Evolutionary conservation across 2,113 vertebrate genomes (phyloP).

Genomic region (Forbesichthys papilliferus): DNA sequence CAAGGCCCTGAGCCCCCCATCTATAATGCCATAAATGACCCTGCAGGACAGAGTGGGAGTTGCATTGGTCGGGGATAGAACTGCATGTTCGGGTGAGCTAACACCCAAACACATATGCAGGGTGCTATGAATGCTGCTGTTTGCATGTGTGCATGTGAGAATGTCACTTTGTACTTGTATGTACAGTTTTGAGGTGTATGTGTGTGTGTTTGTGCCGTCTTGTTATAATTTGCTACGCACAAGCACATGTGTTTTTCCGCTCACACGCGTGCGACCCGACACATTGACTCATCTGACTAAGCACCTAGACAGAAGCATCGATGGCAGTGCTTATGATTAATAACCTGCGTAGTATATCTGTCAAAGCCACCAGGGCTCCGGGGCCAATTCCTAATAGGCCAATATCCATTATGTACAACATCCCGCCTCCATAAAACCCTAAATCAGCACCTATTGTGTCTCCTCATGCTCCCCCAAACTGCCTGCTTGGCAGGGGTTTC

Average conservation of each 20-base stretch:
- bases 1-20: constrained; percentile 50
- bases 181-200: constrained; percentile 14
- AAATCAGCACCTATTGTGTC: constrained; percentile 47
- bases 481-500: too few species aligned
- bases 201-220: neutral
- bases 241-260: neutral
- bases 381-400: constrained; percentile 24
- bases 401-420: constrained; percentile 62
- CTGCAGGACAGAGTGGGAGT: constrained; percentile 42
- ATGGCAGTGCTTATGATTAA: constrained; percentile 67
- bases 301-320: constrained; percentile 61
- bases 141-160: neutral
- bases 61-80: constrained; percentile 8
- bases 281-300: constrained; percentile 46
- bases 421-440: constrained; percentile 54
- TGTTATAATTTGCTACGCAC: neutral
- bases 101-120: neutral
- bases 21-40: constrained; percentile 52
- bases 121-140: neutral
- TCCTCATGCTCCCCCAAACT: too few species aligned
- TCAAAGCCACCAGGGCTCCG: constrained; percentile 58
- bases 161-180: too few species aligned
- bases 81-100: too few species aligned
- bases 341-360: constrained; percentile 54
- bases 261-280: constrained; percentile 33